phyloP scores from a whole-genome alignment of 2,797 vertebrate genomes.

The Poeciliopsis paucimaculata region DNA sequence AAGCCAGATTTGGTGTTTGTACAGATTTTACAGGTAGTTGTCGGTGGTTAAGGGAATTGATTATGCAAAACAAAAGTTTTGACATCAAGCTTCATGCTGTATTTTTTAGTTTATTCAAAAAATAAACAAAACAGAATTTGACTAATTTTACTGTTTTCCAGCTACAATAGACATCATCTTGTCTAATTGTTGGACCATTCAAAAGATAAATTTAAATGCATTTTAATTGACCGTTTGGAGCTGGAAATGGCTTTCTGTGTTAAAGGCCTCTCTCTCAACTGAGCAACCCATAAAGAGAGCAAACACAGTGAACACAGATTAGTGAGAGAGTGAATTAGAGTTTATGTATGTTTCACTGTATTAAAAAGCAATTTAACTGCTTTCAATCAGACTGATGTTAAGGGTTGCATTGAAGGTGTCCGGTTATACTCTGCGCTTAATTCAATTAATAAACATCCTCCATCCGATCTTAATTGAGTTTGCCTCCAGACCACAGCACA shows the following conservation, averaged over 20 bases:
- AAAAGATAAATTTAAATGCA: background rate
- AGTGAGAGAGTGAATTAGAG: background rate
- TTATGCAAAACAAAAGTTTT: background rate
- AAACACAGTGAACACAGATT: background rate
- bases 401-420: conserved; percentile 47
- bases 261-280: background rate
- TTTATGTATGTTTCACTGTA: conserved; percentile 13
- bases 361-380: conserved; percentile 24
- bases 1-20: background rate
- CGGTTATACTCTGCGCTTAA: conserved; percentile 45
- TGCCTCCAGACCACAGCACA: conserved; percentile 30
- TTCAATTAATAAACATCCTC: conserved; percentile 66
- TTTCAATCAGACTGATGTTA: conserved; percentile 36
- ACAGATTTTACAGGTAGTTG: too few species aligned
- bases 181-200: background rate
- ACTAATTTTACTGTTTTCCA: background rate
- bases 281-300: background rate
- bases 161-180: background rate
- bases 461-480: conserved; percentile 56
- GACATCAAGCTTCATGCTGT: too few species aligned
- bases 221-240: background rate
- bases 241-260: background rate
- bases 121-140: background rate
- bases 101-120: too few species aligned
- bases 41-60: too few species aligned